Conservation (phyloP, 2,888 invertebrate genomes). For the Eupithecia pulchellata region DNA sequence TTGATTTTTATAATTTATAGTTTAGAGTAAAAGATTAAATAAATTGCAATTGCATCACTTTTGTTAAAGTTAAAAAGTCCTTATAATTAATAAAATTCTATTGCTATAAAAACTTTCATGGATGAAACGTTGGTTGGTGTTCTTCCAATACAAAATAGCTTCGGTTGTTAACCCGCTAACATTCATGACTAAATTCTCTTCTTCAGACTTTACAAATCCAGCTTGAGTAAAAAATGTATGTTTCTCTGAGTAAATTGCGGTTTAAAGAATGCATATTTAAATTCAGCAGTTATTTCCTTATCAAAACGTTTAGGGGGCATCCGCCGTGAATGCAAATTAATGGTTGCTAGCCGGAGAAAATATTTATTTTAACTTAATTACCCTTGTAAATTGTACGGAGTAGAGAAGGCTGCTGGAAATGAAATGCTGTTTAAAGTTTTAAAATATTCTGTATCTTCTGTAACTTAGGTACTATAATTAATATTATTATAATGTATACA, state of each 20-base stretch:
- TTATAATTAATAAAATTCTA: not conserved
- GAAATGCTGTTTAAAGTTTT: not conserved
- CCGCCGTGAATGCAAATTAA: not conserved
- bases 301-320: not conserved
- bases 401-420: constrained; percentile 7
- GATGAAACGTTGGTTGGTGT: no score
- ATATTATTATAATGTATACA: no score
- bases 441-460: not conserved
- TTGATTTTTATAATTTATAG: no score
- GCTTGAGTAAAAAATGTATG: not conserved
- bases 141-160: no score
- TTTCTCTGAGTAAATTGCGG: not conserved
- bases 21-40: not conserved
- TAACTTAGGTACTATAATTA: no score
- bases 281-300: constrained; percentile 5
- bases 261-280: not conserved
- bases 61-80: not conserved
- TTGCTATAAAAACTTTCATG: no score
- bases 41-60: not conserved
- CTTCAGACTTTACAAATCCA: not conserved
- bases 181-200: no score
- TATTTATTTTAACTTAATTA: constrained; percentile 21
- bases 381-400: constrained; percentile 4
- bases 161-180: no score
- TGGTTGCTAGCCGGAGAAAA: constrained; percentile 12